Evolutionary conservation across 2,797 vertebrate genomes (phyloP).

Genomic region (Rhynchonycteris naso): DNA sequence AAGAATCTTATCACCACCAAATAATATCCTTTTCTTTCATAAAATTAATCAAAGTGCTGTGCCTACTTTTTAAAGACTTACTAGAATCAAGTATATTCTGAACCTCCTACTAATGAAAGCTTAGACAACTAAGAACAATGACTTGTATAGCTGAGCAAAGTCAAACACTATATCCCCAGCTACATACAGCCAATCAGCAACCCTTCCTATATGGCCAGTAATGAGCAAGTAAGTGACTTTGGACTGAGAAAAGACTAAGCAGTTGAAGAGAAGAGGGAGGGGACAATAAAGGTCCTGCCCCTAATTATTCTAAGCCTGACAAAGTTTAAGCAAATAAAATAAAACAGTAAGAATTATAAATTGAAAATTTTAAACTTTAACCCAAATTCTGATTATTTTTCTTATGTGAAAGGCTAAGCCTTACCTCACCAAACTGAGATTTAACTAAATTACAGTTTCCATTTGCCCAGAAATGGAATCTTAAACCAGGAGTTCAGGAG

Average conservation of each 20-base stretch:
- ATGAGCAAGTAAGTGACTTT: background rate
- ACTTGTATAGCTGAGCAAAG: background rate
- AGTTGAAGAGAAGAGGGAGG: too few species aligned
- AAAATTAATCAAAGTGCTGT: background rate
- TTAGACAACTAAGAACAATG: background rate
- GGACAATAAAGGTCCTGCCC: background rate
- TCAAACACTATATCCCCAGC: background rate
- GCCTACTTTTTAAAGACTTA: background rate
- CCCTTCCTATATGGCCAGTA: accelerated
- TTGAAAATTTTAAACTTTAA: slow-evolving; percentile 16
- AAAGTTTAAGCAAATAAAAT: slow-evolving; percentile 4
- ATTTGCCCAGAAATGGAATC: background rate
- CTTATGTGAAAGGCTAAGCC: background rate
- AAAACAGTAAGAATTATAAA: background rate
- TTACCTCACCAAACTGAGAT: background rate
- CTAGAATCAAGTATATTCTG: slow-evolving; percentile 9
- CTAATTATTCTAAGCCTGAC: background rate
- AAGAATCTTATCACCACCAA: background rate
- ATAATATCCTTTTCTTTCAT: background rate
- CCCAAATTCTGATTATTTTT: slow-evolving; percentile 33
- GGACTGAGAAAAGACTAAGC: too few species aligned
- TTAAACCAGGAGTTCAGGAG: background rate
- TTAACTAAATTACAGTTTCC: background rate
- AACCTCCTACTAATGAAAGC: background rate
- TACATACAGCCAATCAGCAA: background rate